Conservation (phyloP, 23 tunicate genomes). For the Trididemnum clinides region DNA sequence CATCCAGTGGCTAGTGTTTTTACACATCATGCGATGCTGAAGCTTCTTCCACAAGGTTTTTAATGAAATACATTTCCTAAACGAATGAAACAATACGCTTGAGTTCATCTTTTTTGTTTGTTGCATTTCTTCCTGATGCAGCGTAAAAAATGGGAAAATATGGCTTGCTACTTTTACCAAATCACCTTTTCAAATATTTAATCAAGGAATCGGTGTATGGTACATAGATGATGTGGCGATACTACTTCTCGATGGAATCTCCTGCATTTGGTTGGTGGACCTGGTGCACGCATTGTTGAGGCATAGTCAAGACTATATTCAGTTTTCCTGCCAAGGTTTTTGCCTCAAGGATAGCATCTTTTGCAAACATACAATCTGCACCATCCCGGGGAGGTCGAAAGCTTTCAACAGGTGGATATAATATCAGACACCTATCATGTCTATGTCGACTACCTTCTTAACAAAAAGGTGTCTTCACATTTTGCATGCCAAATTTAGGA, state of each 20-base stretch:
- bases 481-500: no score
- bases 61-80: not conserved
- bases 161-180: not conserved
- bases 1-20: not conserved
- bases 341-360: slow-evolving; percentile 15
- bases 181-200: no score
- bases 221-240: no score
- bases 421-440: no score
- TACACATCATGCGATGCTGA: not conserved
- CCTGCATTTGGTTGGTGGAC: no score
- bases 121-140: no score
- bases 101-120: not conserved
- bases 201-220: no score
- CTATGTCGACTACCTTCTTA: no score
- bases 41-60: not conserved
- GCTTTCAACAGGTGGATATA: no score
- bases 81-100: not conserved
- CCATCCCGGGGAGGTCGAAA: not conserved
- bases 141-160: not conserved
- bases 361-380: not conserved
- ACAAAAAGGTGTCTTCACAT: no score
- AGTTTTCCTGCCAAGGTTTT: slow-evolving; percentile 4
- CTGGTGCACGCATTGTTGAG: no score
- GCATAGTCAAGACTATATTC: not conserved
- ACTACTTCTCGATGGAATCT: no score